Evolutionary conservation across 2,113 vertebrate genomes (phyloP), one percentile per base, ranked within the genome.

Genomic region (Eublepharis macularius): DNA sequence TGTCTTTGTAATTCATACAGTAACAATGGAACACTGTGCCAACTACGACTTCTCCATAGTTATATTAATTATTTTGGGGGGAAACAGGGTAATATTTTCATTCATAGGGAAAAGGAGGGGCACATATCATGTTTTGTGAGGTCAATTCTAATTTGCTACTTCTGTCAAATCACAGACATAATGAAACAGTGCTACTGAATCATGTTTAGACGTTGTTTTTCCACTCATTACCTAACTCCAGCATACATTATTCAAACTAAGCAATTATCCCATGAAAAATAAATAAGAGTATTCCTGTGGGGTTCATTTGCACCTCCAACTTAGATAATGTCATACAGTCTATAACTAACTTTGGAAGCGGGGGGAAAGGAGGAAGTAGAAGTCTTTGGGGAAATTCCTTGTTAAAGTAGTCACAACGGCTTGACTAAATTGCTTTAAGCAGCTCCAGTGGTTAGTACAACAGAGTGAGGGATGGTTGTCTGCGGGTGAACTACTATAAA

Each of bases 161-260:
- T 39, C 82, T 90, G 80, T 84, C 76, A 90, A 92, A 92, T 88
- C 84, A 86, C 36, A 87, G 77, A 79, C 41, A 80, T 36, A 65
- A 66, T 10, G 84, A 39, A 45, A 75, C 84, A 87, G 72, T 29
- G 39, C 77, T 86, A 91, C 65, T 83, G 91, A 94, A n/a, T 69
- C 80, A 86, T 82, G 81, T 93, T 90, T 94, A 92, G 72, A 87
- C 69, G 89, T 82, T 90, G 76, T 93, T 94, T 91, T 94, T 81
- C 68, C 86, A 87, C 78, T 95, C 87, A 88, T 95, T 95, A 95
- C 82, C 92, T 89, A 93, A 80, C 86, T 81, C 92, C 90, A 92
- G 90, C 70, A 93, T 94, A 92, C 85, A 95, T 95, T 96, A 96
- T 95, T 96, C 93, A 96, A 94, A 96, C 94, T 91, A 95, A 96